These are phyloP conservation scores for Spicauda simplicius DNA, from an alignment of 2,888 invertebrate species.

Conservation along the genomic window DNA sequence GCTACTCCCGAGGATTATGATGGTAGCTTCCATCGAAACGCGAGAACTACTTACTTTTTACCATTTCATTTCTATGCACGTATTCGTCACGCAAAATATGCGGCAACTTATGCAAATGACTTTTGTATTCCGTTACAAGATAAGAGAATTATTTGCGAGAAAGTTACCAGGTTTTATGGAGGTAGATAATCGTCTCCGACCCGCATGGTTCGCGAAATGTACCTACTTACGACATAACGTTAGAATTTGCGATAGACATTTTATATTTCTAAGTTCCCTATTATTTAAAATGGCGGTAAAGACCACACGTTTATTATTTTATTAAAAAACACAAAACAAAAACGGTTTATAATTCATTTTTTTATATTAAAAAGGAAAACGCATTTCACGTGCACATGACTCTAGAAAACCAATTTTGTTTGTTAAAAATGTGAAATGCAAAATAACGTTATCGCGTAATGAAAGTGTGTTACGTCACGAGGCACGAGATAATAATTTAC, in stretches of 20 bases:
- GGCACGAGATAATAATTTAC: slow-evolving; percentile 44
- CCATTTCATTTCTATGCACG: slow-evolving; percentile 19
- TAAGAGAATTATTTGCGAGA: slow-evolving; percentile 66
- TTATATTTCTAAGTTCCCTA: slow-evolving; percentile 20
- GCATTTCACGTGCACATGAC: slow-evolving; percentile 16
- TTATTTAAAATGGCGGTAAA: not conserved
- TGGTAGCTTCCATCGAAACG: too few relatives aligned
- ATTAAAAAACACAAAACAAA: not conserved
- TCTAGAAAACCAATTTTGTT: slow-evolving; percentile 26
- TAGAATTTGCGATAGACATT: slow-evolving; percentile 30
- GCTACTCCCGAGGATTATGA: too few relatives aligned
- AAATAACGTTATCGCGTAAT: slow-evolving; percentile 34
- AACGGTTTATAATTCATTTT: too few relatives aligned
- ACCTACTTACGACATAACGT: slow-evolving; percentile 49
- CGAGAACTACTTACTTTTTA: slow-evolving; percentile 26
- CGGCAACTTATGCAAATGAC: slow-evolving; percentile 31
- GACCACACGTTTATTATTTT: not conserved
- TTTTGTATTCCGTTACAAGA: slow-evolving; percentile 51
- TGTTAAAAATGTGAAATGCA: slow-evolving; percentile 28
- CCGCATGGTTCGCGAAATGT: slow-evolving; percentile 57
- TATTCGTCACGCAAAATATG: slow-evolving; percentile 12
- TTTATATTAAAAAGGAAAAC: slow-evolving; percentile 14
- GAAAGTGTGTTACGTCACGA: slow-evolving; percentile 36
- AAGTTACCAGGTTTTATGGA: slow-evolving; percentile 56
- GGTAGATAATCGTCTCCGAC: slow-evolving; percentile 55